Conservation (phyloP, 2,888 invertebrate genomes). For the Phoronis australis region DNA sequence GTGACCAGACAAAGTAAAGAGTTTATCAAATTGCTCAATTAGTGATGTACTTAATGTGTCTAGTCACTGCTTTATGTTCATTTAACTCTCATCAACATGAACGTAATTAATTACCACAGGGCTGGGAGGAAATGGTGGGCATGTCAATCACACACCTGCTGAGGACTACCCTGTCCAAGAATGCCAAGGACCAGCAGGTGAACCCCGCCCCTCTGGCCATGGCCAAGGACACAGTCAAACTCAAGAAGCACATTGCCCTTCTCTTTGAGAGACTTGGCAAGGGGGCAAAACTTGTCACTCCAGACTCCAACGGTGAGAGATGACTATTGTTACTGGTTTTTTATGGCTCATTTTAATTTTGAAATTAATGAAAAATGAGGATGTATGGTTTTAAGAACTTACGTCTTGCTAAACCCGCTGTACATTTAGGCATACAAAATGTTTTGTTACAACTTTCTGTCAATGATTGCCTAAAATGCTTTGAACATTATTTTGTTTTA, state of each 20-base stretch:
- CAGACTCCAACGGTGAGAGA: conserved; percentile 22
- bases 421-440: too few relatives aligned
- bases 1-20: neutral
- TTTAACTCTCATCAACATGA: too few relatives aligned
- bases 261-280: conserved; percentile 52
- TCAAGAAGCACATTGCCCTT: conserved; percentile 53
- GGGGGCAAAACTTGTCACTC: conserved; percentile 42
- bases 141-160: conserved; percentile 64
- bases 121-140: conserved; percentile 75
- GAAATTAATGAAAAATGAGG: neutral
- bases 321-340: conserved; percentile 15
- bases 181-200: conserved; percentile 57
- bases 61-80: too few relatives aligned
- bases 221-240: conserved; percentile 48
- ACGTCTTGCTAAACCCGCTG: neutral
- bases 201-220: conserved; percentile 43
- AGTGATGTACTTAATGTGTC: too few relatives aligned
- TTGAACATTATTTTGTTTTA: too few relatives aligned
- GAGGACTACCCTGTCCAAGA: conserved; percentile 60
- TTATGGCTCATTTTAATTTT: neutral
- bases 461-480: too few relatives aligned
- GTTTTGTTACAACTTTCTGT: too few relatives aligned
- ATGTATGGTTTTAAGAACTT: neutral
- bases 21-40: too few relatives aligned
- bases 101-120: conserved; percentile 58